phyloP scores from a whole-genome alignment of 2,797 vertebrate species.

The Onychomys torridus region DNA sequence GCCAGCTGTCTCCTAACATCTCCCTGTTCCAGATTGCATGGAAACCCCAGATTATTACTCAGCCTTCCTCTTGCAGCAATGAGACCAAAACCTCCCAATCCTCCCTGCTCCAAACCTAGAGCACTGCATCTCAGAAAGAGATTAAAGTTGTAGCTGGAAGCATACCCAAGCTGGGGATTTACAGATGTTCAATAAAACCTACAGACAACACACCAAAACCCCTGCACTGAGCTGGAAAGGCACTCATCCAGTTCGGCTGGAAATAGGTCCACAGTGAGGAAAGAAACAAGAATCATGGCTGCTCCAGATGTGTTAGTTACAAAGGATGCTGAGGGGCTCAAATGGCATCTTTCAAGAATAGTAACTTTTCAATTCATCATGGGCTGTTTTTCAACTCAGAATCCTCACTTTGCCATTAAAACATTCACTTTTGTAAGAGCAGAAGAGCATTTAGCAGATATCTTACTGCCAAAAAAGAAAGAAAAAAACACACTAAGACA shows the following conservation, averaged over 20 bases:
- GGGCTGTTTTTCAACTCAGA: constrained; percentile 73
- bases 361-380: constrained; percentile 64
- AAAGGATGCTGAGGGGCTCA: constrained; percentile 10
- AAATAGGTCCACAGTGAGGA: constrained; percentile 50
- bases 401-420: constrained; percentile 79
- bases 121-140: constrained; percentile 53
- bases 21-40: background rate
- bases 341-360: constrained; percentile 68
- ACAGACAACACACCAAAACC: constrained; percentile 61
- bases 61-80: background rate
- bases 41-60: background rate
- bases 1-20: background rate
- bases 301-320: constrained; percentile 45
- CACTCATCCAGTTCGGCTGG: constrained; percentile 53
- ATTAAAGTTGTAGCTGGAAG: constrained; percentile 67
- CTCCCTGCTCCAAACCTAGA: constrained; percentile 36
- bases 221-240: constrained; percentile 54
- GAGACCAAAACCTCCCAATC: constrained; percentile 65
- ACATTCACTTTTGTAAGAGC: constrained; percentile 70
- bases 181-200: constrained; percentile 79
- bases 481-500: constrained; percentile 56
- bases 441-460: constrained; percentile 68
- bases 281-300: constrained; percentile 26
- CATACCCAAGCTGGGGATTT: constrained; percentile 63
- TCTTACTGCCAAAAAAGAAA: constrained; percentile 41